Evolutionary conservation across 2,113 vertebrate species (phyloP).

Genomic region (Corythaixoides concolor): DNA sequence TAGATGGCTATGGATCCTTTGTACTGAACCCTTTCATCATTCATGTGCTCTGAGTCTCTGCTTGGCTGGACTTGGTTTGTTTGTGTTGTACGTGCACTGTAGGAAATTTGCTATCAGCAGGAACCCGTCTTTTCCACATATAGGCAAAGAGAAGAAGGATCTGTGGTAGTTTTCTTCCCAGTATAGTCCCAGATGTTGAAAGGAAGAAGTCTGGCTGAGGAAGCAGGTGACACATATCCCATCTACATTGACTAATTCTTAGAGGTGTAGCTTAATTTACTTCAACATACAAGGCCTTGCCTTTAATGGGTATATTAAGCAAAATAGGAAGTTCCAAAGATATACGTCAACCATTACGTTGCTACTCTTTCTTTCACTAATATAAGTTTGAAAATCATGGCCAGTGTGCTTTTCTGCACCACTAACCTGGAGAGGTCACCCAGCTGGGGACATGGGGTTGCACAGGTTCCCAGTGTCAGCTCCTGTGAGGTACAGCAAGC

Average conservation of each 20-base stretch:
- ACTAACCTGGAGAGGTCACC: neutral
- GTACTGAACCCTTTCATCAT: neutral
- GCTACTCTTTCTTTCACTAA: neutral
- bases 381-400: neutral
- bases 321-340: neutral
- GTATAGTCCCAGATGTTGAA: neutral
- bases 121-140: neutral
- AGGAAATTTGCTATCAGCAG: neutral
- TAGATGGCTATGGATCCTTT: neutral
- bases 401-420: neutral
- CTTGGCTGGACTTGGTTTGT: neutral
- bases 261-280: neutral
- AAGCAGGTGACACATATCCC: neutral
- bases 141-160: neutral
- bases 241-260: neutral
- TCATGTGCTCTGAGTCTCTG: fast-evolving
- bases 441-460: neutral
- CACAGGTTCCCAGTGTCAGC: neutral
- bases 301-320: neutral
- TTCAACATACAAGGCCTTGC: neutral
- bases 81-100: neutral
- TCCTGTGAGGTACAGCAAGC: neutral
- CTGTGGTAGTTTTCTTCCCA: neutral
- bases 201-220: neutral
- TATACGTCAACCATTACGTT: neutral